Conservation (phyloP, 2,888 invertebrate genomes). For the Anoplius nigerrimus region DNA sequence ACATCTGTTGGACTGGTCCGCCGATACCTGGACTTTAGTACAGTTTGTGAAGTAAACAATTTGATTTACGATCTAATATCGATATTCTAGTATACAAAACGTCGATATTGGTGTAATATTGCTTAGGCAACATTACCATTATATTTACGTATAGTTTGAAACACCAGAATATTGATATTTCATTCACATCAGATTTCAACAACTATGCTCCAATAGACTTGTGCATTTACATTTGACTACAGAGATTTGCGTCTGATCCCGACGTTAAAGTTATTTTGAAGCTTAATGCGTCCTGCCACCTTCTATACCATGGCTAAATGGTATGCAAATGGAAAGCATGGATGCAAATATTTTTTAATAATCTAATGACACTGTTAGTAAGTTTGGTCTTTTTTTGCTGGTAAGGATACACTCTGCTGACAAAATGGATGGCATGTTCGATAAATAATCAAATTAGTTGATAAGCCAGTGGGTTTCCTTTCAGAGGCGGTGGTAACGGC, state of each 20-base stretch:
- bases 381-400: slow-evolving; percentile 50
- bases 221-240: slow-evolving; percentile 48
- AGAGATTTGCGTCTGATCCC: slow-evolving; percentile 50
- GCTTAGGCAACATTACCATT: too few relatives aligned
- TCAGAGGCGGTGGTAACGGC: slow-evolving; percentile 70
- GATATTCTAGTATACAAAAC: too few relatives aligned
- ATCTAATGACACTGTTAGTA: slow-evolving; percentile 50
- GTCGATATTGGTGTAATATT: too few relatives aligned
- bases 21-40: too few relatives aligned
- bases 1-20: too few relatives aligned
- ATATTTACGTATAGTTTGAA: too few relatives aligned
- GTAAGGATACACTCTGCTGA: slow-evolving; percentile 49
- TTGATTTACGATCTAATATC: too few relatives aligned
- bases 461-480: slow-evolving; percentile 66
- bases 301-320: slow-evolving; percentile 51
- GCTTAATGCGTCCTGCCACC: slow-evolving; percentile 49
- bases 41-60: too few relatives aligned
- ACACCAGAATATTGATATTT: too few relatives aligned
- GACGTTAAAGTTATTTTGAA: slow-evolving; percentile 53
- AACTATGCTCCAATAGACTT: slow-evolving; percentile 23
- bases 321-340: slow-evolving; percentile 47
- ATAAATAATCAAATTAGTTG: slow-evolving; percentile 43
- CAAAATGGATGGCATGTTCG: slow-evolving; percentile 43
- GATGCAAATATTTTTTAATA: slow-evolving; percentile 55
- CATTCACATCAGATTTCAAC: background rate